Conservation (phyloP, 2,797 vertebrate genomes). For the Melanotaenia pygmaea region DNA sequence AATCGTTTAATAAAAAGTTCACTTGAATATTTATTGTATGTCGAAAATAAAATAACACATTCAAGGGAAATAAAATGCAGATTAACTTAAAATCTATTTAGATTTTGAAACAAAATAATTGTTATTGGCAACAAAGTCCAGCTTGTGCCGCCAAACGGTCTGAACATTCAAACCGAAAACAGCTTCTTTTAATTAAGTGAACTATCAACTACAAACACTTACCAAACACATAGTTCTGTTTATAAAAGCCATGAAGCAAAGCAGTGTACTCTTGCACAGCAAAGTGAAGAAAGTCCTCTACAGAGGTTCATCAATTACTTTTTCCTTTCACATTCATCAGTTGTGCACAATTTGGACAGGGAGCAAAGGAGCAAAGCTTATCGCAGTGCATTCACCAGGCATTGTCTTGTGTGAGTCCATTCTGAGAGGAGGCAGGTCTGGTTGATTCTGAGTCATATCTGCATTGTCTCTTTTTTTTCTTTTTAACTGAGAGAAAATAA, state of each 20-base stretch:
- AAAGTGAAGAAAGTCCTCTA: conserved; percentile 93
- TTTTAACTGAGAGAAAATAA: conserved; percentile 44
- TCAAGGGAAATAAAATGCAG: conserved; percentile 93
- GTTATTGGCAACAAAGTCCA: conserved; percentile 99
- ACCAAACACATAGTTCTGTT: conserved; percentile 98
- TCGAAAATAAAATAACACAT: conserved; percentile 99
- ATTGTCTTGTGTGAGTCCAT: conserved; percentile 84
- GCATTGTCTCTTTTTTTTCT: conserved; percentile 29
- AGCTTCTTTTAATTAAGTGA: conserved; percentile 90
- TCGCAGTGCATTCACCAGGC: conserved; percentile 88
- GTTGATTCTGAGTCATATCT: conserved; percentile 46
- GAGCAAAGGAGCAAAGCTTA: conserved; percentile 80
- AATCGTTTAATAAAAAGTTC: conserved; percentile 99
- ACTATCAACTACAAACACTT: conserved; percentile 98
- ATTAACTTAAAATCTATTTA: conserved; percentile 91
- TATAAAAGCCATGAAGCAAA: conserved; percentile 99
- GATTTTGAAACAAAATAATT: conserved; percentile 91
- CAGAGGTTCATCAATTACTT: conserved; percentile 86
- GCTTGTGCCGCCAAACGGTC: conserved; percentile 99
- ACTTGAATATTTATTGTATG: conserved; percentile 99
- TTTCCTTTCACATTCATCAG: conserved; percentile 94
- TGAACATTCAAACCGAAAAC: conserved; percentile 92
- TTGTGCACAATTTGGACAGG: conserved; percentile 85
- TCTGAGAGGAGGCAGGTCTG: conserved; percentile 61
- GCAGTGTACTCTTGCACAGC: conserved; percentile 97